Conservation (phyloP, 92 coral and sea anemone genomes). For the Siderastrea radians region DNA sequence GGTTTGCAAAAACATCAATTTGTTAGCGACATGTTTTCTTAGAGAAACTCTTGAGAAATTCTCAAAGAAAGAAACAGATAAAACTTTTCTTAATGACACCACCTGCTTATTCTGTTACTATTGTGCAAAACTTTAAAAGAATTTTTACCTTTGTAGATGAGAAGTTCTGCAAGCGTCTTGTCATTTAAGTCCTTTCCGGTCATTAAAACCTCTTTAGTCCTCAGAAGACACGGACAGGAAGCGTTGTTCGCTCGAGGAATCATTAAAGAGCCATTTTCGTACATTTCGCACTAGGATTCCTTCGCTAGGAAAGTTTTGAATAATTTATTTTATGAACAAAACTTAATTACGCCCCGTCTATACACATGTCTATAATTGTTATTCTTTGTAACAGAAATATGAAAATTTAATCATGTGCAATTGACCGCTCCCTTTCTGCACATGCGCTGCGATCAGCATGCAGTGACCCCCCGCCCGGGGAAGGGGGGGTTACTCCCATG, state of each 20-base stretch:
- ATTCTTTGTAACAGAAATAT: conserved; percentile 27
- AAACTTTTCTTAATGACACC: neutral
- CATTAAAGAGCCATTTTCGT: conserved; percentile 38
- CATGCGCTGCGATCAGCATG: conserved; percentile 19
- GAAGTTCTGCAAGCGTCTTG: neutral
- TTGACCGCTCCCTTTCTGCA: conserved; percentile 4
- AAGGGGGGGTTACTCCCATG: neutral
- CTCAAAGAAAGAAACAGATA: neutral
- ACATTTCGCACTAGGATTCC: conserved; percentile 36
- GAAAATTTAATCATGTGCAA: conserved; percentile 47
- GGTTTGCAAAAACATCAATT: neutral
- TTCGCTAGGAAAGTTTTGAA: conserved; percentile 38
- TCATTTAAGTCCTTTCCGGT: neutral
- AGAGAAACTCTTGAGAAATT: neutral
- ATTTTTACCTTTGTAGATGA: conserved; percentile 4
- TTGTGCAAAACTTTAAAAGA: conserved; percentile 6
- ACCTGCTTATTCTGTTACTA: conserved; percentile 13
- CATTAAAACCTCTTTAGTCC: neutral
- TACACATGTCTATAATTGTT: conserved; percentile 50
- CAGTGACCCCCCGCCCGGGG: neutral
- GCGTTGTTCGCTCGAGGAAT: conserved; percentile 4
- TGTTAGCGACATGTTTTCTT: neutral
- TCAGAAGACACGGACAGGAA: neutral
- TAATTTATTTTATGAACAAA: conserved; percentile 36
- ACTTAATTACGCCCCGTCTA: conserved; percentile 56